These are phyloP conservation scores for Caenorhabditis sinica DNA, from an alignment of 2,888 invertebrate genomes.

Conservation along the genomic window DNA sequence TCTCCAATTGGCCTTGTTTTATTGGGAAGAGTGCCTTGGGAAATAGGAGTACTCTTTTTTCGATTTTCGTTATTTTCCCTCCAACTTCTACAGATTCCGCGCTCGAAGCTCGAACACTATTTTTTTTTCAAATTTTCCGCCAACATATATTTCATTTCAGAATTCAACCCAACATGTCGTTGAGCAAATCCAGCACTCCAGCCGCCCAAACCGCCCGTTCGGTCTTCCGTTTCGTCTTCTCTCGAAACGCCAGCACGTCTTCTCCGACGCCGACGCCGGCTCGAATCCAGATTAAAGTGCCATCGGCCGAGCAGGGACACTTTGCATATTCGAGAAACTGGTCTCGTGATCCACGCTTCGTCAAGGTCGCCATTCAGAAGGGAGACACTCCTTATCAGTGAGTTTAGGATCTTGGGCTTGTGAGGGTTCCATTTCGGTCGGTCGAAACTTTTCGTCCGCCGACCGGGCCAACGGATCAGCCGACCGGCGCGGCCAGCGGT, in stretches of 20 bases:
- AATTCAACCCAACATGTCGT: slow-evolving; percentile 57
- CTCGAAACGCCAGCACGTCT: slow-evolving; percentile 54
- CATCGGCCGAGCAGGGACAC: slow-evolving; percentile 67
- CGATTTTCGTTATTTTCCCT: background rate
- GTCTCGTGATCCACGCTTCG: slow-evolving; percentile 68
- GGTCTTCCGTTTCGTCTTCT: slow-evolving; percentile 56
- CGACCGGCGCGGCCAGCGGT: no score
- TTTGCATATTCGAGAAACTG: slow-evolving; percentile 69
- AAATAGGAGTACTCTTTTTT: background rate
- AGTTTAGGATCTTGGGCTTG: no score
- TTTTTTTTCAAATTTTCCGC: background rate
- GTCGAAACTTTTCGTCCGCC: no score
- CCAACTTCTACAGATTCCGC: background rate
- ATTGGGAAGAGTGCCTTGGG: background rate
- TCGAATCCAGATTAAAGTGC: slow-evolving; percentile 68
- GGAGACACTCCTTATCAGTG: slow-evolving; percentile 71
- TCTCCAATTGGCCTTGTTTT: background rate
- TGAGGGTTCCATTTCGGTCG: no score
- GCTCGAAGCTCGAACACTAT: no score
- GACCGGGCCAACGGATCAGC: no score
- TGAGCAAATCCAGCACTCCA: slow-evolving; percentile 50
- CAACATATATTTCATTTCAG: slow-evolving; percentile 31
- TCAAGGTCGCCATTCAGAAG: slow-evolving; percentile 67
- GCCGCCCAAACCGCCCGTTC: slow-evolving; percentile 34
- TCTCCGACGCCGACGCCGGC: slow-evolving; percentile 53